These are phyloP conservation scores for Camponotus pennsylvanicus DNA, from an alignment of 1,140 invertebrate species.

Conservation along the genomic window DNA sequence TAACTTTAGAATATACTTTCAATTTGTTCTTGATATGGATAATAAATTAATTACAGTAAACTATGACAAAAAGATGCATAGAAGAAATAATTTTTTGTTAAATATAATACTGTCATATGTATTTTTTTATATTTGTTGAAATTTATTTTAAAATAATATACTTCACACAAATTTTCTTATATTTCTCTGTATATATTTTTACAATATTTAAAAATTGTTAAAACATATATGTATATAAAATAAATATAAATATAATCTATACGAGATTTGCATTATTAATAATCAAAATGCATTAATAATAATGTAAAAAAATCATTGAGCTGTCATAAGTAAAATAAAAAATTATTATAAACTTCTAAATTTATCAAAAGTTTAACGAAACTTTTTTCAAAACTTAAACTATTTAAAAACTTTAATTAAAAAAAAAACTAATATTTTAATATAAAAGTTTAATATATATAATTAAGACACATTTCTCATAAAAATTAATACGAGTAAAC, in stretches of 20 bases:
- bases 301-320: background rate
- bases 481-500: slow-evolving; percentile 42
- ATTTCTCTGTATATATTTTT: background rate
- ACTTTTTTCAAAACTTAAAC: no score
- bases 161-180: background rate
- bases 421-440: background rate
- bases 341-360: background rate
- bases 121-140: background rate
- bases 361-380: background rate
- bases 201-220: background rate
- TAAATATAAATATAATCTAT: background rate
- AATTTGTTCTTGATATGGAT: background rate
- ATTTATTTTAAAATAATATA: background rate
- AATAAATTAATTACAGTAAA: background rate
- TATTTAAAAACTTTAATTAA: background rate
- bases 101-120: background rate
- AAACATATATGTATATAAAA: background rate
- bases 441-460: background rate
- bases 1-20: background rate
- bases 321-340: background rate
- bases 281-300: background rate
- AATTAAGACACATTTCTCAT: background rate
- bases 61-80: background rate
- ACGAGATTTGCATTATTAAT: background rate
- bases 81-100: background rate